Conservation (phyloP, 2,797 vertebrate genomes). For the Garrulus glandarius region DNA sequence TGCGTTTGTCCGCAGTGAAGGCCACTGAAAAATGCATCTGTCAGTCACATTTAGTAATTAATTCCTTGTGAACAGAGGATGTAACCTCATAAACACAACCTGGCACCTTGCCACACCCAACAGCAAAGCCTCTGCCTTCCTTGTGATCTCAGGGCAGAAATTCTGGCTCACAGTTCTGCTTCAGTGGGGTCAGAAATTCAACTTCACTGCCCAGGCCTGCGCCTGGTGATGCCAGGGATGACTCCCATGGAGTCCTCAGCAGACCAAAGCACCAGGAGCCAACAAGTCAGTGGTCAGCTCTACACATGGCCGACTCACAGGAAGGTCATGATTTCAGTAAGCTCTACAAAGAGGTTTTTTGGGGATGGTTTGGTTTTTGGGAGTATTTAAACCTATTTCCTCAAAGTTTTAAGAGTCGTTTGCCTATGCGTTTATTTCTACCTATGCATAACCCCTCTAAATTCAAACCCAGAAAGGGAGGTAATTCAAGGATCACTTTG, state of each 20-base stretch:
- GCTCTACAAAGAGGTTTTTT: rapidly evolving
- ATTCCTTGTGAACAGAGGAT: background rate
- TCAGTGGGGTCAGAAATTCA: background rate
- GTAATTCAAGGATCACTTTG: background rate
- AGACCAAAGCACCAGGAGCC: background rate
- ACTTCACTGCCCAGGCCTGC: background rate
- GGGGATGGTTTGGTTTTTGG: rapidly evolving
- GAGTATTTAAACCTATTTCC: background rate
- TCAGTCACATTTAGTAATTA: background rate
- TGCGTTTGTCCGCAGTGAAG: rapidly evolving
- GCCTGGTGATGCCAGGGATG: background rate
- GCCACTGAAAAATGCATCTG: background rate
- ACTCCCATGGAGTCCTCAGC: background rate
- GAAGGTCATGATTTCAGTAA: background rate
- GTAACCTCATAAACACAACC: background rate
- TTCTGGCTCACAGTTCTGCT: background rate
- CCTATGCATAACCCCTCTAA: background rate
- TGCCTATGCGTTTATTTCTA: background rate
- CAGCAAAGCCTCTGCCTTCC: background rate
- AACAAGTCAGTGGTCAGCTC: background rate
- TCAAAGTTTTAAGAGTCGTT: background rate
- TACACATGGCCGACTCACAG: background rate
- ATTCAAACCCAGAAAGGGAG: background rate
- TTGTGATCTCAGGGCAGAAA: background rate
- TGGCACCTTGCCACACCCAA: background rate